Base-by-base conservation (phyloP, 2,888 invertebrate species). In the Hypercompe scribonia region DNA sequence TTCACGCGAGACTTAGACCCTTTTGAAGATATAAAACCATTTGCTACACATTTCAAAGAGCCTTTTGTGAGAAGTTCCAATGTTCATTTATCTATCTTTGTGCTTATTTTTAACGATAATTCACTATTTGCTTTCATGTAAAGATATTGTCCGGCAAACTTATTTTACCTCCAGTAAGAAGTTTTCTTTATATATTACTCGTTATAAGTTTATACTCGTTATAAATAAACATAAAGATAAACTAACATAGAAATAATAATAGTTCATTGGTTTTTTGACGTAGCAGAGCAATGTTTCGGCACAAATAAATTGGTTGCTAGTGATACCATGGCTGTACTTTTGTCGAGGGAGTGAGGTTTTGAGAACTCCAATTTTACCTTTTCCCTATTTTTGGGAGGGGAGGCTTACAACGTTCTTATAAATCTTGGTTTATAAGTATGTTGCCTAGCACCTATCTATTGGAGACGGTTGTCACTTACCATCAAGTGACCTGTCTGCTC, bases 41-140 rank as follows among this genome's bases (percentile, higher is more conserved):
- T 42, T 42, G 21, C 39, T 66, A 66, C 31, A 66, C 42, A 31
- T 66, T 66, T 66, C 65, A 39, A 66, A 31, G 39, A 42, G 31
- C 21, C 28, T 31, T 42, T 42, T 21, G 18, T 31, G 42, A 42
- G 31, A 42, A 42, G 31, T 66, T 66, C 31, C 31, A 61, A 7
- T 18, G 31, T 61, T 31, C 65, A 42, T 42, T 31, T 66, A 42
- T 66, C 31, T 42, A 42, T 18, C 36, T 65, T 65, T 28, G 34
- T 31, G 21, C 21, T 46, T 46, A 66, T 21, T 11, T 61, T 24
- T 33, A 66, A 18, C 28, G 21, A 66, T 66, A 3, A 33, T 66
- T 66, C 18, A 61, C 28, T 61, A 66, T 66, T 46, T 46, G 31
- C 31, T 66, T 24, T 42, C 31, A 42, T 18, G 21, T 42, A 28